Evolutionary conservation across 2,113 vertebrate genomes (phyloP).

Genomic region (Prionailurus bengalensis): DNA sequence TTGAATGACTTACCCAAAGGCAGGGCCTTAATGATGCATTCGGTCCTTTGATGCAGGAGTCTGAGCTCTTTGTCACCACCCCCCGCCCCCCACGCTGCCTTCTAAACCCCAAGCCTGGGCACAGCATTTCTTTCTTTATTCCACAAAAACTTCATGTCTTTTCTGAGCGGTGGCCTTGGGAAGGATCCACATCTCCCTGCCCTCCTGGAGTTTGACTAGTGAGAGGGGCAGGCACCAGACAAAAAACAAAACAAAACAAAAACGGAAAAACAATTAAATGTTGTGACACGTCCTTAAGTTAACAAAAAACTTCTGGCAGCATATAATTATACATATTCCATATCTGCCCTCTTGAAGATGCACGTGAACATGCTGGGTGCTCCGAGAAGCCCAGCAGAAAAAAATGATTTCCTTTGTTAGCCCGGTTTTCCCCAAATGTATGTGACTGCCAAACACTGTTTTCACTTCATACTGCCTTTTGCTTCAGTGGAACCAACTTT

Average conservation of each 20-base stretch:
- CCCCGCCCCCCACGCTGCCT: neutral
- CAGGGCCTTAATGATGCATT: neutral
- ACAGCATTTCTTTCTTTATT: neutral
- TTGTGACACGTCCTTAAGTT: neutral
- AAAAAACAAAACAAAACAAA: neutral
- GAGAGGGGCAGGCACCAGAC: neutral
- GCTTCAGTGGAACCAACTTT: neutral
- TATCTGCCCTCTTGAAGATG: neutral
- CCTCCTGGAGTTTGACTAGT: neutral
- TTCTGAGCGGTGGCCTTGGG: neutral
- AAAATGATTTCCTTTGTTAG: neutral
- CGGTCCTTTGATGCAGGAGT: neutral
- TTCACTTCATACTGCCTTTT: neutral
- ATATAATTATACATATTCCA: accelerated
- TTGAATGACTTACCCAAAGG: neutral
- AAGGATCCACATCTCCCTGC: neutral
- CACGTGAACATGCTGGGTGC: neutral
- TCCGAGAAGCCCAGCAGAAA: neutral
- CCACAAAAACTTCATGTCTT: neutral
- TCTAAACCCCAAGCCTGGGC: neutral
- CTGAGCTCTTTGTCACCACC: neutral
- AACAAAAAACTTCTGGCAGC: neutral
- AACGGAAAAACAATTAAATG: neutral
- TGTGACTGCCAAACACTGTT: neutral
- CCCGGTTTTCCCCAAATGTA: neutral